Conservation (phyloP, 1,140 invertebrate species). For the Bombus confusus region DNA sequence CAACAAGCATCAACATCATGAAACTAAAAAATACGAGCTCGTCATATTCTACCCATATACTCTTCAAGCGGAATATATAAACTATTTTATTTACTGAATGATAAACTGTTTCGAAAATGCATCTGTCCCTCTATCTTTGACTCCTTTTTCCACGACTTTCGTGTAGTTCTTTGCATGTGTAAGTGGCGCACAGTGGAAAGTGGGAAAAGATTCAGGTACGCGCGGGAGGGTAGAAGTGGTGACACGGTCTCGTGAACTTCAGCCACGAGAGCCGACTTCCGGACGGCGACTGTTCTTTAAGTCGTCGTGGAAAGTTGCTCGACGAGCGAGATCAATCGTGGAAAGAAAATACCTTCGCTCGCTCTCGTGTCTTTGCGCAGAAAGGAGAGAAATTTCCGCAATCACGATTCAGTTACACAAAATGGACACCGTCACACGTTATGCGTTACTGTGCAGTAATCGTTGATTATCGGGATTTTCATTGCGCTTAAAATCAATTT, state of each 20-base stretch:
- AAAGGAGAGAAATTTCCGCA: background rate
- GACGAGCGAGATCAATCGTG: conserved; percentile 28
- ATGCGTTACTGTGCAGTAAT: background rate
- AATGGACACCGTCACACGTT: background rate
- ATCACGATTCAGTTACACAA: background rate
- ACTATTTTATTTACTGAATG: too few species aligned
- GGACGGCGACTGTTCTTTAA: conserved; percentile 36
- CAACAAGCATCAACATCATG: too few species aligned
- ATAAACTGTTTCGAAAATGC: background rate
- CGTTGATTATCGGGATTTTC: background rate
- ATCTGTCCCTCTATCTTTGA: background rate
- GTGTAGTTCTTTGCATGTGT: background rate
- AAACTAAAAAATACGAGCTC: too few species aligned
- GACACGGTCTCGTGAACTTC: conserved; percentile 47
- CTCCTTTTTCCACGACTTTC: background rate
- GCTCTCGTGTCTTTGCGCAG: background rate
- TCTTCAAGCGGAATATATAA: too few species aligned
- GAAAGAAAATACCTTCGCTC: background rate
- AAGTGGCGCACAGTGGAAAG: background rate
- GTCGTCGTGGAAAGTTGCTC: conserved; percentile 43
- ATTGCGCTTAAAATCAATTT: background rate
- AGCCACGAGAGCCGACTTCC: conserved; percentile 51
- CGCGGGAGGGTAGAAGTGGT: conserved; percentile 9
- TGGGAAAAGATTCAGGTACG: background rate
- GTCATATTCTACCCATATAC: too few species aligned